phyloP scores from a whole-genome alignment of 2,113 vertebrate species.

The Raja brachyura region DNA sequence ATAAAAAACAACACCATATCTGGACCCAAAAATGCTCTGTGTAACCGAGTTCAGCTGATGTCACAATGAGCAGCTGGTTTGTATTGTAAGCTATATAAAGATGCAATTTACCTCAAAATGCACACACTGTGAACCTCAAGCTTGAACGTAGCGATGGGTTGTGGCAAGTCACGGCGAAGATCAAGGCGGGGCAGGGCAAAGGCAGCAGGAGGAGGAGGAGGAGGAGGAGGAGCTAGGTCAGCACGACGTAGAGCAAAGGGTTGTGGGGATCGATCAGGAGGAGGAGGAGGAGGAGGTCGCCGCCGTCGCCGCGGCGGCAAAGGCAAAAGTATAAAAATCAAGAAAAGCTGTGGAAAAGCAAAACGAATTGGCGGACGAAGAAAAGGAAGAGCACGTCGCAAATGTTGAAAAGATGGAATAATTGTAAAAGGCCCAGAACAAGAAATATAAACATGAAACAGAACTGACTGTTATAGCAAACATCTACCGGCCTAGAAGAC shows the following conservation, averaged over 20 bases:
- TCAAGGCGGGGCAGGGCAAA: background rate
- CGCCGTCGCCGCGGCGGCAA: background rate
- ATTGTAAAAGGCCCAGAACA: background rate
- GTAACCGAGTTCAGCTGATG: background rate
- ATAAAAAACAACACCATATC: background rate
- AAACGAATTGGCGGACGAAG: too few species aligned
- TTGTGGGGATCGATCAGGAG: too few species aligned
- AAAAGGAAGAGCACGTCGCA: background rate
- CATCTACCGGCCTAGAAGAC: background rate
- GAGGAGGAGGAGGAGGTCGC: too few species aligned
- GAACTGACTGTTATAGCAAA: background rate
- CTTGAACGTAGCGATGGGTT: background rate
- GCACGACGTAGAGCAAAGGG: too few species aligned
- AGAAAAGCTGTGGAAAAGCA: too few species aligned
- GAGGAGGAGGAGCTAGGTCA: too few species aligned
- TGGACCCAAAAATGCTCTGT: background rate
- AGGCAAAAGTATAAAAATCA: background rate
- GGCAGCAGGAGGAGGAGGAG: too few species aligned
- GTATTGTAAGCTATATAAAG: background rate
- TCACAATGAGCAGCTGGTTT: background rate
- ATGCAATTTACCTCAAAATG: background rate
- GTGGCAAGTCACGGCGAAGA: too few species aligned
- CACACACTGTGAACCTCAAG: background rate
- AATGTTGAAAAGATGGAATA: background rate
- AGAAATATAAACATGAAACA: conserved; percentile 20